Base-by-base conservation (phyloP, 2,888 invertebrate species). In the Cosmia pyralina region DNA sequence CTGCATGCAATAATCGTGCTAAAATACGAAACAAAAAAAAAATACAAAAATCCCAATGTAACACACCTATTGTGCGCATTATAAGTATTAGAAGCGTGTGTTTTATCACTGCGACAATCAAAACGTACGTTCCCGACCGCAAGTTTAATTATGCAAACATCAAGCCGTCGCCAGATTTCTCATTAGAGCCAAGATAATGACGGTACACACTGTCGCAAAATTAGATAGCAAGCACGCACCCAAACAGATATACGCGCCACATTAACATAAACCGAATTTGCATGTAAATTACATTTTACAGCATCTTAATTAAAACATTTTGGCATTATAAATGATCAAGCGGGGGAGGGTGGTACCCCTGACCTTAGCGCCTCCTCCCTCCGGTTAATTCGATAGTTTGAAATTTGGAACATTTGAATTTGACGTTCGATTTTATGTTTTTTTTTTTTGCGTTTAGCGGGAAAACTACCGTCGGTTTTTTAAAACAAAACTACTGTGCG, bases 191-290 rank as follows among this genome's bases (percentile, higher is more conserved):
- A 95, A 96, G 96, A 96, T 96, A 96, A 96, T 96, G 96, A 96
- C 95, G 93, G 94, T 94, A 95, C 94, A 95, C 95, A 95, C 96
- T 96, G 96, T 96, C 95, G 95, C 96, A 95, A 96, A 96, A 96
- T 96, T 96, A 96, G 96, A 96, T 95, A 95, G 94, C 95, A 93
- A 93, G 94, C 95, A 95, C 96, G 95, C 96, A 96, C 96, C 96
- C 95, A 96, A 95, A 96, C 96, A 96, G 95, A 96, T 95, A 96
- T 95, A 96, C 95, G 95, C 93, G 94, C 93, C 93, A 94, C 96
- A 96, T 96, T 96, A 96, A 96, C 96, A 96, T 96, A 96, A 96
- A 96, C 96, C 96, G 96, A 96, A 96, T 96, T 96, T 96, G 96
- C 96, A 96, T 96, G 96, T 96, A 96, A 96, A 96, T 96, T 96